A percentile compares a stretch with the other conserved stretches of the same genome.
Evolutionary conservation across 2,113 vertebrate genomes (phyloP).

Genomic region (Brevimyrus niger): DNA sequence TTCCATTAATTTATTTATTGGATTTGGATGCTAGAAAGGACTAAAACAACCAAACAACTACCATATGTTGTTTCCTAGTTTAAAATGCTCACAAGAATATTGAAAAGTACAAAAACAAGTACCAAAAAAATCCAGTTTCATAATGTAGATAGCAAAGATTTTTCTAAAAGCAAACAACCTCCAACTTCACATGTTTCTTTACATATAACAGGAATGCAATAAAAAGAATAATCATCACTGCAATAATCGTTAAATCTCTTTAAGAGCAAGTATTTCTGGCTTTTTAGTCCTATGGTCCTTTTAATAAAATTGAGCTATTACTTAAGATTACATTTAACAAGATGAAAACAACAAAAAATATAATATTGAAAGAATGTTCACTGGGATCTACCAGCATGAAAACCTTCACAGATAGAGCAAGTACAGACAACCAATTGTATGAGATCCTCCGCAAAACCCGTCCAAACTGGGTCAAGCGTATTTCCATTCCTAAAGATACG

Average conservation of each 20-base stretch:
- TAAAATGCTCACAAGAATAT: not conserved
- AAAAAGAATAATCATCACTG: not conserved
- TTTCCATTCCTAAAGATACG: not conserved
- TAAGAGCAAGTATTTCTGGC: not conserved
- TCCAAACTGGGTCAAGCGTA: not conserved
- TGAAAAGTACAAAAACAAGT: not conserved
- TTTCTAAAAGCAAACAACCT: too few relatives aligned
- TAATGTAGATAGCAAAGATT: not conserved
- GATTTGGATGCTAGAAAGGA: not conserved
- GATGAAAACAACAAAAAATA: not conserved
- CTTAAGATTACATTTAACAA: not conserved
- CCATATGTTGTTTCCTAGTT: not conserved
- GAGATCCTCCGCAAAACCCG: not conserved
- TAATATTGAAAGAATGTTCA: too few relatives aligned
- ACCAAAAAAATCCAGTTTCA: not conserved
- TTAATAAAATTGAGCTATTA: not conserved
- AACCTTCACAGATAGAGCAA: too few relatives aligned
- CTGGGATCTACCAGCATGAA: too few relatives aligned
- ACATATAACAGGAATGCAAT: not conserved
- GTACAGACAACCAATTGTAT: not conserved
- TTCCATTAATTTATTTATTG: not conserved
- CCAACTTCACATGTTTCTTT: not conserved
- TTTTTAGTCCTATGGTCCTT: not conserved
- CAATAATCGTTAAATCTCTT: not conserved
- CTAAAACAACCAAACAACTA: not conserved